A percentile compares a stretch with the other conserved stretches of the same genome.
These are phyloP conservation scores for Aphidius gifuensis DNA, from an alignment of 1,140 invertebrate species.

Conservation along the genomic window DNA sequence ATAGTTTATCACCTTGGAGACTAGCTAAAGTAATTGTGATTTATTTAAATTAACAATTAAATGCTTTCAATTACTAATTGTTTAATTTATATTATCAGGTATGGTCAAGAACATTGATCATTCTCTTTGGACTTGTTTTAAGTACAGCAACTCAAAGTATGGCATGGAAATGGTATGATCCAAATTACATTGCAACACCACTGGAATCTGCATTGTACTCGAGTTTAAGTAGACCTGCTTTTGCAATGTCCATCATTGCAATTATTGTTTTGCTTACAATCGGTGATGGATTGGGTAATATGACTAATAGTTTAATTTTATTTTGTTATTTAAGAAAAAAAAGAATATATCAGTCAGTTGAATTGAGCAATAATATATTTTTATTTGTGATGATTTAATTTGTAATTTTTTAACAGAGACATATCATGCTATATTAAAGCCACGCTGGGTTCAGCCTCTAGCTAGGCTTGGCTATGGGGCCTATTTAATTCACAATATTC, in stretches of 20 bases:
- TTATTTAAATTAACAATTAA: slow-evolving; percentile 12
- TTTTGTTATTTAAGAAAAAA: neutral
- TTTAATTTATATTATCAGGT: slow-evolving; percentile 24
- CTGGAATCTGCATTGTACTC: slow-evolving; percentile 37
- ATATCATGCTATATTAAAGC: slow-evolving; percentile 37
- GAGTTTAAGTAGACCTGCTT: slow-evolving; percentile 28
- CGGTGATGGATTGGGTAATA: slow-evolving; percentile 35
- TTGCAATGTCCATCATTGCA: slow-evolving; percentile 31
- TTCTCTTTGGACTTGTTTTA: slow-evolving; percentile 29
- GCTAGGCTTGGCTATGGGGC: slow-evolving; percentile 66
- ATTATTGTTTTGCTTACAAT: slow-evolving; percentile 32
- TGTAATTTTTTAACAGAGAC: slow-evolving; percentile 31
- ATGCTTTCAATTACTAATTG: neutral
- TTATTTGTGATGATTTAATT: slow-evolving; percentile 6
- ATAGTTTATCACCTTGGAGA: slow-evolving; percentile 35
- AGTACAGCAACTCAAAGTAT: slow-evolving; percentile 24
- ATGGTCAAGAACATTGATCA: slow-evolving; percentile 34
- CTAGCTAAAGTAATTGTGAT: slow-evolving; percentile 35
- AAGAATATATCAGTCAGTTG: neutral
- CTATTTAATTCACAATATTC: slow-evolving; percentile 57
- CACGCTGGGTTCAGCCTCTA: slow-evolving; percentile 52
- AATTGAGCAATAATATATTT: neutral
- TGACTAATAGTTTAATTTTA: slow-evolving; percentile 7
- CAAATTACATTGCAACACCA: slow-evolving; percentile 23
- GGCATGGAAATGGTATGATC: slow-evolving; percentile 31